phyloP scores from a whole-genome alignment of 1,140 invertebrate genomes.

The Brachionus calyciflorus region DNA sequence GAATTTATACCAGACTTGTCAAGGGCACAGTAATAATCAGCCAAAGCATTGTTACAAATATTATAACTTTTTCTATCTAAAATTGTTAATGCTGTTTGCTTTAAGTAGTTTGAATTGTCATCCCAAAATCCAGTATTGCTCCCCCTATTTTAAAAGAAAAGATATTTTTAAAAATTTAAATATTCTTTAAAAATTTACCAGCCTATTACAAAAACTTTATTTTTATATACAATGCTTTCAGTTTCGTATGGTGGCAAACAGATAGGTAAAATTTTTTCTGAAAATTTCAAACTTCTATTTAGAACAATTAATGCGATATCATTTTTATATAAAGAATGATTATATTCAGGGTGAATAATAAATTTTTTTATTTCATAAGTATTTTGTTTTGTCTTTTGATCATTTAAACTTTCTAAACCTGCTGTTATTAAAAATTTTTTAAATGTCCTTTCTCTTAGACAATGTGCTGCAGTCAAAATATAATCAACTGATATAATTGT shows the following conservation, averaged over 20 bases:
- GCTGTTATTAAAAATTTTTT: background rate
- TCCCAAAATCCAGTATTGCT: background rate
- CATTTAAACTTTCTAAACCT: background rate
- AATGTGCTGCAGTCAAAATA: slow-evolving; percentile 43
- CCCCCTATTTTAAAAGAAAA: background rate
- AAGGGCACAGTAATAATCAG: background rate
- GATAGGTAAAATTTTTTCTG: background rate
- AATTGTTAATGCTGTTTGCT: slow-evolving; percentile 19
- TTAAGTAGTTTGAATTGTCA: background rate
- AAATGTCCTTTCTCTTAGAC: background rate
- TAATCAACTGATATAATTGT: background rate
- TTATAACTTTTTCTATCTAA: background rate
- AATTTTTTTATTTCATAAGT: background rate
- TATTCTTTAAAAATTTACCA: slow-evolving; percentile 7
- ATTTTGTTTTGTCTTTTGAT: background rate
- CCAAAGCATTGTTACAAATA: background rate
- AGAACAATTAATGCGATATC: slow-evolving; percentile 3
- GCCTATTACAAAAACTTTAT: slow-evolving; percentile 14
- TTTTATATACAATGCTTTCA: background rate
- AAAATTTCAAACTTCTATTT: slow-evolving; percentile 3
- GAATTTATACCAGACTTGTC: background rate
- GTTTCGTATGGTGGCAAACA: background rate
- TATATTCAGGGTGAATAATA: background rate
- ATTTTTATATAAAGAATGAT: background rate
- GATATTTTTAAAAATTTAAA: background rate